Evolutionary conservation across 2,113 vertebrate genomes (phyloP), one percentile per base, ranked within the genome.

Genomic region (Nicator chloris): DNA sequence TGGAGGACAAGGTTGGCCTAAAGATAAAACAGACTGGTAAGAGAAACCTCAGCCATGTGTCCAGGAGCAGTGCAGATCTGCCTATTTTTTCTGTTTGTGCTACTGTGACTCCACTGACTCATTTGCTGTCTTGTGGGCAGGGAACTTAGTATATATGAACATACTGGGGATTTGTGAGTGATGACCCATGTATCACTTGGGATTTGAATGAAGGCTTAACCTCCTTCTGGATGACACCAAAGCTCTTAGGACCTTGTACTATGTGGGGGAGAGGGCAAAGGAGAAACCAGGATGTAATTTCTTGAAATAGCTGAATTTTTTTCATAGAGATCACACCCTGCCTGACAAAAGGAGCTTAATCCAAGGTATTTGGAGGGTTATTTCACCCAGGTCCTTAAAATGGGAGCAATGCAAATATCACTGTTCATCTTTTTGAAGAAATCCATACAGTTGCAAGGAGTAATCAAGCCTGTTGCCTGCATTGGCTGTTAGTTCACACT

Each of bases 21-120:
- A 45, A 40, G 99, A 99, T 96, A 93, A 27, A 77, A 95, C 98
- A 7, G 99, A 99, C 97, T 99, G 98, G 99, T 99, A 98, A 98
- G 98, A 93, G 57, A 45, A 93, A 84, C 21, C 18, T 53, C 37
- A 86, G 2, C 14, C 45, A 0, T 11, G 19, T 40, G 45, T 57
- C n/a, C 45, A 56, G 53, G 47, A 57, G 50, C 26, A 27, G 13
- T 33, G 47, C 15, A 45, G 37, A 50, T 77, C 63, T 72, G 65
- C 9, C 12, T 39, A 1, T 57, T 86, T 45, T 87, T 45, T 24
- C 30, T 64, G 23, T 57, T 69, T 13, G 3, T 65, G 30, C 28
- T 86, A 2, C 16, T 26, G 50, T 77, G 59, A 50, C 50, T 79
- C 42, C 23, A 26, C 1, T 15, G 31, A 31, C 24, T 61, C 0